These are phyloP conservation scores for Heliconius hewitsoni DNA, from an alignment of 1,140 invertebrate genomes.

Conservation along the genomic window DNA sequence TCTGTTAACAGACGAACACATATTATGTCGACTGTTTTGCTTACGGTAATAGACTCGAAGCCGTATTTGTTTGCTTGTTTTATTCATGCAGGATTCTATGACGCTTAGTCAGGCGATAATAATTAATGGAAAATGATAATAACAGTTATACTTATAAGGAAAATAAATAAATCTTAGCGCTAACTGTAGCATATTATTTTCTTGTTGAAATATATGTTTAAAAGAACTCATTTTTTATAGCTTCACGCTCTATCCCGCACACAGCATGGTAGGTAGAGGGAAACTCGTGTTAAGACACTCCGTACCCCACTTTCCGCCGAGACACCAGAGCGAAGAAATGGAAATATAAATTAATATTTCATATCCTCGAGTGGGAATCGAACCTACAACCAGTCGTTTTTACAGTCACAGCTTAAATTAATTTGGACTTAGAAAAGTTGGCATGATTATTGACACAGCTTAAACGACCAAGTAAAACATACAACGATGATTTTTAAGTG, in stretches of 20 bases:
- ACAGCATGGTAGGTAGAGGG: too few relatives aligned
- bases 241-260: too few relatives aligned
- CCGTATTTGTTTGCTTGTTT: constrained; percentile 13
- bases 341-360: too few relatives aligned
- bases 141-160: constrained; percentile 12
- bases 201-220: background rate
- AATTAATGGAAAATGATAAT: constrained; percentile 23
- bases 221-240: background rate
- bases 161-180: constrained; percentile 16
- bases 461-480: background rate
- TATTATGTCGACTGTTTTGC: background rate
- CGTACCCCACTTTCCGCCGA: too few relatives aligned
- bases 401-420: too few relatives aligned
- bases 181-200: background rate
- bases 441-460: background rate
- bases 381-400: too few relatives aligned
- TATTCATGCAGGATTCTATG: constrained; percentile 17
- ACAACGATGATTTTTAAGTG: background rate
- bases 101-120: constrained; percentile 22
- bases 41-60: background rate
- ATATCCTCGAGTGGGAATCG: too few relatives aligned
- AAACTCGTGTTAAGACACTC: too few relatives aligned
- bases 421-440: background rate
- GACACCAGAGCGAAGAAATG: too few relatives aligned
- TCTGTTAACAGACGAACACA: background rate